Evolutionary conservation across 2,888 invertebrate genomes (phyloP), one percentile per base, ranked within the genome.

Genomic region (Linnaemya vulpina): DNA sequence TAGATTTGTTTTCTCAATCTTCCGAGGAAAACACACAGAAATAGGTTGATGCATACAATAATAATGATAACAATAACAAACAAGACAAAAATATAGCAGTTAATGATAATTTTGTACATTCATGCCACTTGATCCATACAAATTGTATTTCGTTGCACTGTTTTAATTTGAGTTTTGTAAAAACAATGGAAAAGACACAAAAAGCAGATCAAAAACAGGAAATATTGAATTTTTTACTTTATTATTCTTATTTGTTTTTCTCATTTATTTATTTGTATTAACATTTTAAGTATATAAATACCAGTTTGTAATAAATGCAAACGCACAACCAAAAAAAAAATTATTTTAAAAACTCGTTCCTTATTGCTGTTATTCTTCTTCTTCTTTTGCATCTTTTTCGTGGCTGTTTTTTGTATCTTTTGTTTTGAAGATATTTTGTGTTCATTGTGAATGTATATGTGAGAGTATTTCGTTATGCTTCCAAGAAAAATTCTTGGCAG

Each of bases 131-230:
- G 10, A 53, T 51, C 11, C 53, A 58, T 30, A 30, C 30, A 10
- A 60, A 4, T 35, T 17, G n/a, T 38, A 49, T 49, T 55, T 51
- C 13, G 10, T 49, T 68, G 22, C 15, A 25, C 68, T 51, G 51
- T 60, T 62, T 77, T 60, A 55, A 53, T 65, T 76, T 58, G 46
- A 35, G 35, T 38, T 73, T 74, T 67, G 38, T 51, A 74, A 63
- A 73, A 80, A 38, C 71, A 60, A 51, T 53, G 60, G 55, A 30
- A 53, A 63, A 78, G 17, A 25, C n/a, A 49, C 10, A 35, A 51
- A 13, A 76, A 53, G 22, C 40, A 38, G 43, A 68, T 20, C 78
- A 83, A 83, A 84, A 84, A 80, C 84, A 84, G 84, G 84, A 84
- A 84, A 84, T 80, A 80, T 84, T 76, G 43, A 71, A 60, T 82